Conservation (phyloP, 2,113 vertebrate genomes). For the Caranx melampygus region DNA sequence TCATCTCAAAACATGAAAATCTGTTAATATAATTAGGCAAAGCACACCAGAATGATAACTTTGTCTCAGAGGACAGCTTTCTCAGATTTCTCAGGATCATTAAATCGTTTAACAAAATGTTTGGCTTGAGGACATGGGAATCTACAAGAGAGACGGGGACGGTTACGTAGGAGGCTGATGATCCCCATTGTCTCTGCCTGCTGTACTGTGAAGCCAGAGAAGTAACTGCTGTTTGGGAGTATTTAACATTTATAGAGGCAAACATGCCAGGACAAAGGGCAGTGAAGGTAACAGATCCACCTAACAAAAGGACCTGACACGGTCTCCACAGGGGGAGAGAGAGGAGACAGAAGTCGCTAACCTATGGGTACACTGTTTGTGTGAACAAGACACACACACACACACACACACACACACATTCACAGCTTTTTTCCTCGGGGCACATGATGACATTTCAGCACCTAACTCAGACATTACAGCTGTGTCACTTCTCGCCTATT, state of each 20-base stretch:
- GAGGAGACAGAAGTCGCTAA: conserved; percentile 32
- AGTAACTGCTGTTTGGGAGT: conserved; percentile 34
- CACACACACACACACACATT: conserved; percentile 49
- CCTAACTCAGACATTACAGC: conserved; percentile 38
- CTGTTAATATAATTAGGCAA: background rate
- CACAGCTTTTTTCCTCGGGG: conserved; percentile 36
- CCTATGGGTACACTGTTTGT: conserved; percentile 4
- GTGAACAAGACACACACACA: conserved; percentile 25
- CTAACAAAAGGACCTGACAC: conserved; percentile 62
- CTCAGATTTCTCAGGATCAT: background rate
- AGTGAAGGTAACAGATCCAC: conserved; percentile 52
- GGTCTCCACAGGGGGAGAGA: conserved; percentile 41
- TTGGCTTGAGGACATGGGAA: conserved; percentile 25
- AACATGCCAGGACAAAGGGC: conserved; percentile 61
- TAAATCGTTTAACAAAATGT: conserved; percentile 20
- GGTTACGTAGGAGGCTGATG: conserved; percentile 50
- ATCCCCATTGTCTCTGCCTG: conserved; percentile 27
- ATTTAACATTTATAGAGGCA: conserved; percentile 53
- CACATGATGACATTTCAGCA: conserved; percentile 70
- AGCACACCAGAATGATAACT: background rate
- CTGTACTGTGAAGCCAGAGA: conserved; percentile 18
- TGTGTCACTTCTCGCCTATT: conserved; percentile 10
- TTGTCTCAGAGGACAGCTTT: background rate
- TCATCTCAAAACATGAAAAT: background rate
- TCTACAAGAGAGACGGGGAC: conserved; percentile 15